Evolutionary conservation across 2,797 vertebrate species (phyloP).

Genomic region (Thalassophryne amazonica): DNA sequence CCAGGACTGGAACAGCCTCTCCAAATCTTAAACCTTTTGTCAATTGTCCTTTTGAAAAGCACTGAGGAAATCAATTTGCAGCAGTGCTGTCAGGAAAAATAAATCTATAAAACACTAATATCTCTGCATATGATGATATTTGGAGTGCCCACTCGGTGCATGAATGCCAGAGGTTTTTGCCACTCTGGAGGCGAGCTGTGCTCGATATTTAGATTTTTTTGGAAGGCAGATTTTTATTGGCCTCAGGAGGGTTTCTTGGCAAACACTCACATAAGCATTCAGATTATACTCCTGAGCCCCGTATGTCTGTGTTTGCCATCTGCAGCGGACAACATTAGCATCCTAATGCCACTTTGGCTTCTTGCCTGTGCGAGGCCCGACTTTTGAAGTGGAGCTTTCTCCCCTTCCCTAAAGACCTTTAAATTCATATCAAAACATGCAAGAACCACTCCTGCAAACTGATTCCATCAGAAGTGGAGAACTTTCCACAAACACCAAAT

Average conservation of each 20-base stretch:
- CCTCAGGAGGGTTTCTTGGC: background rate
- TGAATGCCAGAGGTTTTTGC: background rate
- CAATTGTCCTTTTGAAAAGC: no score
- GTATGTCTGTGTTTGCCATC: conserved; percentile 33
- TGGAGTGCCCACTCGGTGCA: background rate
- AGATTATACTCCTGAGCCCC: conserved; percentile 1
- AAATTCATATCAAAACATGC: no score
- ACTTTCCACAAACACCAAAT: no score
- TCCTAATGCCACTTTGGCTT: background rate
- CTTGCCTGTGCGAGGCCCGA: no score
- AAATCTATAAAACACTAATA: background rate
- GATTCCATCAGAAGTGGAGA: no score
- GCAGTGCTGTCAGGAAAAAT: background rate
- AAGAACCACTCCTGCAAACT: no score
- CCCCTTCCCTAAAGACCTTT: no score
- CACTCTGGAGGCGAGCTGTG: background rate
- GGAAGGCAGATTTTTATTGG: no score
- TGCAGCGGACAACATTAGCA: background rate
- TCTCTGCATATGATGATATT: background rate
- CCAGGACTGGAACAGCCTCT: conserved; percentile 5
- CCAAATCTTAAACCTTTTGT: conserved; percentile 6
- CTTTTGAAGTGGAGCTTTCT: no score
- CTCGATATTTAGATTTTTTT: no score
- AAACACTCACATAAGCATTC: background rate
- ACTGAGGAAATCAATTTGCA: background rate